Percentiles rank a stretch among this genome's conserved stretches.
Evolutionary conservation across 2,113 vertebrate genomes (phyloP).

Genomic region (Zonotrichia leucophrys): DNA sequence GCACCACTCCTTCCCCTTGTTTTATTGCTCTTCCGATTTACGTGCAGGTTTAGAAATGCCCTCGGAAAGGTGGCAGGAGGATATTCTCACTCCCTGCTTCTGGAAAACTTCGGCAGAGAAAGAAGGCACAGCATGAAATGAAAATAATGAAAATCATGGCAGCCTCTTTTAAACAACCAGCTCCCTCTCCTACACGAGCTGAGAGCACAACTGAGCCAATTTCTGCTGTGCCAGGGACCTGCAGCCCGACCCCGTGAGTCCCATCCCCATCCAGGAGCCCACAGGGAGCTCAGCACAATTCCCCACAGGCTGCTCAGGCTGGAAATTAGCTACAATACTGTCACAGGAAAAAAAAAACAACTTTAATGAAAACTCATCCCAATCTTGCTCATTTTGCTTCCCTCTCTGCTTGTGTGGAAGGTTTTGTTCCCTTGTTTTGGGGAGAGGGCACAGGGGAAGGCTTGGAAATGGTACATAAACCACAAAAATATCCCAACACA

Average conservation of each 20-base stretch:
- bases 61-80: neutral
- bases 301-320: neutral
- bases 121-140: fast-evolving
- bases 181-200: neutral
- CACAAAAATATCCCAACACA: neutral
- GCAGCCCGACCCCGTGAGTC: fast-evolving
- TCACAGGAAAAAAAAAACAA: fast-evolving
- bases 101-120: neutral
- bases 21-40: neutral
- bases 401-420: neutral
- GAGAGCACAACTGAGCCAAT: fast-evolving
- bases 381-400: neutral
- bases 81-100: neutral
- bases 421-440: neutral
- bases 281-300: neutral
- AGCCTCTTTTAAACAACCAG: neutral
- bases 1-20: neutral
- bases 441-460: neutral
- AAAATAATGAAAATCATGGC: neutral
- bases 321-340: neutral
- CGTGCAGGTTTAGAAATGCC: neutral
- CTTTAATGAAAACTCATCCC: neutral
- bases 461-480: neutral
- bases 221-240: neutral
- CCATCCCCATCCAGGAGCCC: fast-evolving